A percentile compares a stretch with the other conserved stretches of the same genome.
These are phyloP conservation scores for Rhizoglyphus robini DNA, from an alignment of 1,140 invertebrate species.

Conservation along the genomic window DNA sequence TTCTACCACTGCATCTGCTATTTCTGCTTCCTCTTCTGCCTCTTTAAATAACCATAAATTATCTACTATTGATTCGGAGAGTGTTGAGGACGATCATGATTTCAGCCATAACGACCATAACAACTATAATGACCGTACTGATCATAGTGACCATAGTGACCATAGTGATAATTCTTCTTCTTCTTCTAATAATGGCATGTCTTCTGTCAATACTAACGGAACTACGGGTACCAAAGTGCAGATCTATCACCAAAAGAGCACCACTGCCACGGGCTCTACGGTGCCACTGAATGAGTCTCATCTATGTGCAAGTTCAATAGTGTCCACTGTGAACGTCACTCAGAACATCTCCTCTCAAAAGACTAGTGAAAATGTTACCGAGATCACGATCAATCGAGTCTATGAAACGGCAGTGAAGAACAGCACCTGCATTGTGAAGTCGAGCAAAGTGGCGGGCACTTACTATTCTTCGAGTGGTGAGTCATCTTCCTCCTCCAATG, in stretches of 20 bases:
- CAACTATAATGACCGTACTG: neutral
- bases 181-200: neutral
- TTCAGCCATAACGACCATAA: neutral
- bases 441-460: neutral
- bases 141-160: neutral
- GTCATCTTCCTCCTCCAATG: neutral
- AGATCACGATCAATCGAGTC: neutral
- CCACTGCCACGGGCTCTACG: neutral
- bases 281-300: neutral
- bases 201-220: neutral
- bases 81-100: neutral
- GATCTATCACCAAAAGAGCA: slow-evolving; percentile 8
- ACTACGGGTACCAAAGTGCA: neutral
- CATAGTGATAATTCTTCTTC: neutral
- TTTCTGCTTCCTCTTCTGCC: neutral
- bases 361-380: neutral
- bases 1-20: neutral
- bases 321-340: neutral
- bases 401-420: slow-evolving; percentile 8
- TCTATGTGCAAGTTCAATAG: neutral
- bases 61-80: neutral
- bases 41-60: neutral
- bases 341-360: neutral
- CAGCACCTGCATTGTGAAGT: neutral
- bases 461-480: neutral